phyloP scores from a whole-genome alignment of 2,888 invertebrate genomes.

The Idaea biselata region DNA sequence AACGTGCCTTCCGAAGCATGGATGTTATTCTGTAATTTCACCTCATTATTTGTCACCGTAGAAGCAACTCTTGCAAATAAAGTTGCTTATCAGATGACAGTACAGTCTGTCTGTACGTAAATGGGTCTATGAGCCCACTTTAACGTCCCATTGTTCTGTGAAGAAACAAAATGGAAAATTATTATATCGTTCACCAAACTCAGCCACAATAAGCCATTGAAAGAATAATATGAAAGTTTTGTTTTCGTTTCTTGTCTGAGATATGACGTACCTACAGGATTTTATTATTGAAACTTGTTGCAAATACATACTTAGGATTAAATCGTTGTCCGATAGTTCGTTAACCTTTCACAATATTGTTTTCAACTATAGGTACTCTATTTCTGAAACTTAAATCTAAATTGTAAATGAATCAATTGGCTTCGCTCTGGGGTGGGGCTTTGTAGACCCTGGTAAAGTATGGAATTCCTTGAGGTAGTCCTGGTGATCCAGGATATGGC shows the following conservation, averaged over 20 bases:
- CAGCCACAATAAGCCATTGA: slow-evolving; percentile 10
- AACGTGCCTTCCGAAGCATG: too few species aligned
- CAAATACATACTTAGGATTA: not conserved
- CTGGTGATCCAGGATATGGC: too few species aligned
- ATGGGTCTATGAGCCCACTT: slow-evolving; percentile 41
- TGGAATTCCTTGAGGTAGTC: too few species aligned
- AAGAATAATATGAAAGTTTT: slow-evolving; percentile 9
- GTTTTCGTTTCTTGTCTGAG: not conserved
- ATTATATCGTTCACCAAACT: slow-evolving; percentile 23
- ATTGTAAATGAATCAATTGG: too few species aligned
- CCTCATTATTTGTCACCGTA: slow-evolving; percentile 30
- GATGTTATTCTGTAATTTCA: not conserved
- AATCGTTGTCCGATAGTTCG: not conserved
- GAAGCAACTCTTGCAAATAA: slow-evolving; percentile 31
- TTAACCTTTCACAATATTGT: slow-evolving; percentile 4
- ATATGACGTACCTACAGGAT: not conserved
- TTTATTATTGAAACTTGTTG: slow-evolving; percentile 20
- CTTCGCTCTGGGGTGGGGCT: too few species aligned
- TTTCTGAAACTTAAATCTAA: too few species aligned
- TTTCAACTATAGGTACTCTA: too few species aligned
- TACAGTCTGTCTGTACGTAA: slow-evolving; percentile 23
- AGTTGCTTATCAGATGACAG: slow-evolving; percentile 41
- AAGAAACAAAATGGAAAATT: slow-evolving; percentile 28
- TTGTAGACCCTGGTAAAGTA: too few species aligned
- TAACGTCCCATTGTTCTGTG: slow-evolving; percentile 40